Conservation (phyloP, 2,888 invertebrate species). For the Smittia sp. region DNA sequence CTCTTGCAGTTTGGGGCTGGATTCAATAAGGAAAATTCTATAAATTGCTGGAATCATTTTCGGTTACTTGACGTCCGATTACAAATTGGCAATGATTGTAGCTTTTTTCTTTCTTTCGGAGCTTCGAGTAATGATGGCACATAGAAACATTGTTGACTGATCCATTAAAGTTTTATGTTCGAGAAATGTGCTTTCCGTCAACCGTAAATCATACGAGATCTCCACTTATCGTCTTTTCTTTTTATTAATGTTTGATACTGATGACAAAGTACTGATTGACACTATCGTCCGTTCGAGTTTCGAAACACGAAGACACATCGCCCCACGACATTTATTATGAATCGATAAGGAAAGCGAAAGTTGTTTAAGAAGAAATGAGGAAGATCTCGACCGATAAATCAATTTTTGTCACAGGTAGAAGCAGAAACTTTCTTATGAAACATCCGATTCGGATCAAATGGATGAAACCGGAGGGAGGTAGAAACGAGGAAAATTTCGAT, state of each 20-base stretch:
- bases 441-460: conserved; percentile 30
- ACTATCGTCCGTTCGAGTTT: not conserved
- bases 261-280: conserved; percentile 38
- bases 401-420: conserved; percentile 29
- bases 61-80: not conserved
- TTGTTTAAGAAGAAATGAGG: not conserved
- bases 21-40: not conserved
- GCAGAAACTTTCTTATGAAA: conserved; percentile 22
- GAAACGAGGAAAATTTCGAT: not conserved
- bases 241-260: conserved; percentile 26
- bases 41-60: not conserved
- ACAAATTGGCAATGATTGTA: not conserved
- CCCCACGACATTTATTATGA: conserved; percentile 10
- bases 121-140: not conserved
- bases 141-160: conserved; percentile 18
- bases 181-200: not conserved
- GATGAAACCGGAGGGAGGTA: not conserved
- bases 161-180: conserved; percentile 24
- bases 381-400: conserved; percentile 26
- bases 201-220: conserved; percentile 12
- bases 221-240: conserved; percentile 18
- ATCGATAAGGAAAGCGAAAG: conserved; percentile 18
- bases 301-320: not conserved
- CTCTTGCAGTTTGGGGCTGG: no score
- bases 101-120: not conserved